Evolutionary conservation across 2,113 vertebrate genomes (phyloP).

Genomic region (Crotalus helleri): DNA sequence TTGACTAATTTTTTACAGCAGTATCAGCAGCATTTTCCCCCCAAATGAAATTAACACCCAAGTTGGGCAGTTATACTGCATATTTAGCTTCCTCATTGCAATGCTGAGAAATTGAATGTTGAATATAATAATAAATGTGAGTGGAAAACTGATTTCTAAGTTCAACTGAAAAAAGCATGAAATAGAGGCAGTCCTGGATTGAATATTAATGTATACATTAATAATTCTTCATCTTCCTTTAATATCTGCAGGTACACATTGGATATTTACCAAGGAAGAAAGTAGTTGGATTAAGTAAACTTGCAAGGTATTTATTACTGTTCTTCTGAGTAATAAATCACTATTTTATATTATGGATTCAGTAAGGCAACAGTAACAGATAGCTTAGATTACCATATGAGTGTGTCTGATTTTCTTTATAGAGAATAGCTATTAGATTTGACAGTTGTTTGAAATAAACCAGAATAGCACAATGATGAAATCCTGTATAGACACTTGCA

Average conservation of each 20-base stretch:
- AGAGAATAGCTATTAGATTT: not conserved
- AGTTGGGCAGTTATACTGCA: not conserved
- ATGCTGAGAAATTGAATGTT: not conserved
- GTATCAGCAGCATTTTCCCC: not conserved
- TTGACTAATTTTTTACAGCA: not conserved
- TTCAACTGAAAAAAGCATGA: not conserved
- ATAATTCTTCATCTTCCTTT: not conserved
- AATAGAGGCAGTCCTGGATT: not conserved
- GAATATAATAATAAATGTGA: not conserved
- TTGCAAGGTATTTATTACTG: constrained; percentile 67
- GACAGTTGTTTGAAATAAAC: not conserved
- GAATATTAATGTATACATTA: not conserved
- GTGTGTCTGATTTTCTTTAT: not conserved
- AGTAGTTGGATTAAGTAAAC: constrained; percentile 72
- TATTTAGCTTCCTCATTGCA: not conserved
- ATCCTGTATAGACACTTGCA: no score
- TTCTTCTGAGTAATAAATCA: not conserved
- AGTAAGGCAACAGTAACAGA: not conserved
- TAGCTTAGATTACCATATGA: not conserved
- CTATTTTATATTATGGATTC: not conserved
- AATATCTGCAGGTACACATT: constrained; percentile 68
- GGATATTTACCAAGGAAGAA: constrained; percentile 77
- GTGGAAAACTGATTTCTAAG: not conserved
- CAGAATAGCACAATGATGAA: no score
- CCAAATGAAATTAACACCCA: not conserved